A percentile compares a stretch with the other conserved stretches of the same genome.
Conservation (phyloP, 2,888 invertebrate species). For the Dasypogon diadema region DNA sequence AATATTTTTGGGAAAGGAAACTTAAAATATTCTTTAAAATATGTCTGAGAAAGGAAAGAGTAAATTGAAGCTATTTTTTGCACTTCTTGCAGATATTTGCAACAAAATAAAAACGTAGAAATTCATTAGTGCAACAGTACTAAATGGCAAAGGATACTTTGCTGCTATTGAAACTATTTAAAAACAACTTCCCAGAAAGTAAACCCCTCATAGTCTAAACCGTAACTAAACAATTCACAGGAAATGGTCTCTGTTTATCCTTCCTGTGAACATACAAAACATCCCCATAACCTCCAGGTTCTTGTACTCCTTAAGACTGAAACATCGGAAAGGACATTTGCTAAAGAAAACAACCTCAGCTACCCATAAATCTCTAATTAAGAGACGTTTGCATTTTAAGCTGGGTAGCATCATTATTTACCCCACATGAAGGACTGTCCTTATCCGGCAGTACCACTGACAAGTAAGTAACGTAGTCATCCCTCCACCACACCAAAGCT, state of each 20-base stretch:
- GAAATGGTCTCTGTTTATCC: neutral
- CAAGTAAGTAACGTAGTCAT: neutral
- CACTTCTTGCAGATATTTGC: too few species aligned
- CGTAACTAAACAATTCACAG: neutral
- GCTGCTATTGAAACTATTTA: too few species aligned
- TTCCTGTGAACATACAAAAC: neutral
- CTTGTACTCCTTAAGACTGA: conserved; percentile 19
- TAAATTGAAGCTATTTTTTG: too few species aligned
- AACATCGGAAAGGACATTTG: conserved; percentile 38
- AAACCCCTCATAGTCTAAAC: too few species aligned
- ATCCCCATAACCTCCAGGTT: neutral
- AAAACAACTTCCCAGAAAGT: too few species aligned
- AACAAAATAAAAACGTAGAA: too few species aligned
- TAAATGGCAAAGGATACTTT: too few species aligned
- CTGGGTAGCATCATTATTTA: conserved; percentile 32
- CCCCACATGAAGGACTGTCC: conserved; percentile 13
- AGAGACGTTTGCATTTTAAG: conserved; percentile 44
- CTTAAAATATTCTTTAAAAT: too few species aligned
- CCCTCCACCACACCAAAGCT: neutral
- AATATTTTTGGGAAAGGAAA: too few species aligned
- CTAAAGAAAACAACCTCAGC: conserved; percentile 43
- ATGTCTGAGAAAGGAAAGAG: too few species aligned
- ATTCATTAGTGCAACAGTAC: too few species aligned
- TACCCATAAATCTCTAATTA: conserved; percentile 42
- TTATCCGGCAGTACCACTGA: neutral